These are phyloP conservation scores for Panopea generosa DNA, from an alignment of 2,888 invertebrate genomes.

Conservation along the genomic window DNA sequence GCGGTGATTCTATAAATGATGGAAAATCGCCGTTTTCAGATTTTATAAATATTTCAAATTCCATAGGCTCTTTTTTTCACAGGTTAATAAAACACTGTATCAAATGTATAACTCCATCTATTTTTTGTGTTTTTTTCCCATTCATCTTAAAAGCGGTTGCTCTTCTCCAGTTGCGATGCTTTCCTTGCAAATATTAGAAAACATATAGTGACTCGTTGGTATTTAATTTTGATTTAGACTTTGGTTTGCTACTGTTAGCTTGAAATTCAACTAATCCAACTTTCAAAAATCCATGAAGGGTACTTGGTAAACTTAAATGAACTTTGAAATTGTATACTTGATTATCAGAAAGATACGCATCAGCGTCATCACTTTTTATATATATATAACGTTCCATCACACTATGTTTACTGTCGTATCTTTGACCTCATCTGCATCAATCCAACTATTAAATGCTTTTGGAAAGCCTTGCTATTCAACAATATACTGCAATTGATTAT, in stretches of 20 bases:
- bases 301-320: constrained; percentile 19
- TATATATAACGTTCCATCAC: constrained; percentile 11
- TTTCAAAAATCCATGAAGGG: constrained; percentile 19
- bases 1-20: constrained; percentile 31
- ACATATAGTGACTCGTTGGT: constrained; percentile 16
- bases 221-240: constrained; percentile 6
- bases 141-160: constrained; percentile 36
- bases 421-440: not conserved
- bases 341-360: constrained; percentile 8
- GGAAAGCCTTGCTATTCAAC: constrained; percentile 39
- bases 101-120: constrained; percentile 22
- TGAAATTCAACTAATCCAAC: constrained; percentile 21
- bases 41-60: constrained; percentile 54
- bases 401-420: not conserved
- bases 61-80: constrained; percentile 30
- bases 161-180: constrained; percentile 30
- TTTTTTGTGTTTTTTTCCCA: constrained; percentile 34
- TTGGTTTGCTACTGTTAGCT: not conserved
- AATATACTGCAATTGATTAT: constrained; percentile 28
- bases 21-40: constrained; percentile 1
- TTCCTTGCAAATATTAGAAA: constrained; percentile 34
- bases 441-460: constrained; percentile 7
- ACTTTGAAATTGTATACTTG: constrained; percentile 21
- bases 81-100: constrained; percentile 36
- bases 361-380: constrained; percentile 9